Evolutionary conservation across 1,140 invertebrate species (phyloP).

Genomic region (Reticulitermes speratus): DNA sequence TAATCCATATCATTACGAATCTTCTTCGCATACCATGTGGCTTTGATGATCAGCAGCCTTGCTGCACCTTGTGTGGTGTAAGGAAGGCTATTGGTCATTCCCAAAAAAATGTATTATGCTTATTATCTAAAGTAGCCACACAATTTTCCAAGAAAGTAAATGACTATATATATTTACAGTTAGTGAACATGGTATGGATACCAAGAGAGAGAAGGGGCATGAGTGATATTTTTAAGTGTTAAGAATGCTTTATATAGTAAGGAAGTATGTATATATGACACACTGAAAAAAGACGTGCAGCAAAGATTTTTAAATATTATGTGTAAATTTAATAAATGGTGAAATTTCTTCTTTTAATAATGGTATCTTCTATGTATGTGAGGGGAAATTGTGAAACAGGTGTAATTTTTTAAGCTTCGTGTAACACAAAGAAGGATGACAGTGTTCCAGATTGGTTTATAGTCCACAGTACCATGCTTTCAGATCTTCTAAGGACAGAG

Average conservation of each 20-base stretch:
- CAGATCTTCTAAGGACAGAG: not conserved
- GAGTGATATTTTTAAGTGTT: constrained; percentile 10
- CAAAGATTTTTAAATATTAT: not conserved
- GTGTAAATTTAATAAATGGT: not conserved
- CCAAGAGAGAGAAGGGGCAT: not conserved
- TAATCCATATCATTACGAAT: not conserved
- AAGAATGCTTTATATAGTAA: not conserved
- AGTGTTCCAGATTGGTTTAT: not conserved
- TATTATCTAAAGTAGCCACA: not conserved
- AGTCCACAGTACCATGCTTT: not conserved
- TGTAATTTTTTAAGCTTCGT: constrained; percentile 10
- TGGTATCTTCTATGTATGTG: not conserved
- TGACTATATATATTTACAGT: not conserved
- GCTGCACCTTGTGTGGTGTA: no score
- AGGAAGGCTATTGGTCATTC: no score
- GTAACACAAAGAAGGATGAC: not conserved
- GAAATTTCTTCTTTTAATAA: not conserved
- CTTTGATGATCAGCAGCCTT: no score
- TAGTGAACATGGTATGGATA: not conserved
- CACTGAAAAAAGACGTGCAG: not conserved
- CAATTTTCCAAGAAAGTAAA: not conserved
- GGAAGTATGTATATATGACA: not conserved
- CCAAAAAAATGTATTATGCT: no score
- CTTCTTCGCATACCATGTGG: no score
- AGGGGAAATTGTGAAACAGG: constrained; percentile 9